Evolutionary conservation across 2,797 vertebrate species (phyloP), one percentile per base, ranked within the genome.

Genomic region (Chaunax sp.): DNA sequence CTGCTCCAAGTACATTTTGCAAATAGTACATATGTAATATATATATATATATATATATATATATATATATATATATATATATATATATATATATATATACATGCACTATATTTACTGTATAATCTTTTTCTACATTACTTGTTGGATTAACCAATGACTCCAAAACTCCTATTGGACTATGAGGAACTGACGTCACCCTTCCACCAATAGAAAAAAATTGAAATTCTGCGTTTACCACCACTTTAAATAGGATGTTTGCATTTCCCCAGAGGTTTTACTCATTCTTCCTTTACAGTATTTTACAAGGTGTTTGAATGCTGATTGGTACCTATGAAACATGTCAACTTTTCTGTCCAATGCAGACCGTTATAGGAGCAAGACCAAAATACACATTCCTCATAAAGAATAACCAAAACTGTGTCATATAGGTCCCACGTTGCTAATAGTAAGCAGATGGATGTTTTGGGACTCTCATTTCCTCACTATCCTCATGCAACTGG

Each of bases 191-290:
- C 23, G 12, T 25, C 26, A 35, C 33, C 18, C 20, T 37, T 11
- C 23, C 38, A 33, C 28, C 28, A 19, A 23, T 11, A 23, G 11
- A 23, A 45, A 16, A 40, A 43, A 72, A 47, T n/a, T 49, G 10
- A 13, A 57, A 30, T 52, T 60, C 28, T 63, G 23, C 3, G 51
- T 72, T 66, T 23, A 33, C 9, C 15, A 1, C 2, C 14, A n/a
- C n/a, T 51, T 58, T 19, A 12, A 58, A 53, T 19, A 51, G 25
- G 15, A 44, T 1, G 3, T 13, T 33, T 16, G 20, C 35, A 40
- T 61, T 62, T 55, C 67, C n/a, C 19, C 40, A 9, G 28, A 51
- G n/a, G 9, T 26, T 26, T 52, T 25, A 12, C 10, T 43, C 20
- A 23, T 28, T 16, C 18, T 41, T 37, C 6, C 41, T 12, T 26